Conservation (phyloP, 2,797 vertebrate genomes). For the Bufotes viridis region DNA sequence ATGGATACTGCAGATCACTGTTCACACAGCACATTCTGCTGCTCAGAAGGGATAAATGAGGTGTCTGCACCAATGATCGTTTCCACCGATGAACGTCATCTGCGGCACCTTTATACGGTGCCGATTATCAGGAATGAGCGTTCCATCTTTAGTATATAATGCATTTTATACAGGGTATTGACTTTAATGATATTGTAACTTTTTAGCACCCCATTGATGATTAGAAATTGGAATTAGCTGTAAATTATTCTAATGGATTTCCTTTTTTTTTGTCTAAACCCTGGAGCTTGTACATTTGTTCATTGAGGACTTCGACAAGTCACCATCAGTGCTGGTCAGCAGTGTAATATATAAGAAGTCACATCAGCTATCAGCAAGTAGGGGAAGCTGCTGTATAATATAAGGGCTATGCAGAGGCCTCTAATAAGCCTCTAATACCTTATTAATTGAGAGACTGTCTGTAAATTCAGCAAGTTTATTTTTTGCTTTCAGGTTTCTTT, state of each 20-base stretch:
- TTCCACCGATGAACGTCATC: too few relatives aligned
- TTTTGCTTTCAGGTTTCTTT: conserved; percentile 23
- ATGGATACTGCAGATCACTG: too few relatives aligned
- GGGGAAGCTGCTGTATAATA: not conserved
- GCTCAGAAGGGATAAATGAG: too few relatives aligned
- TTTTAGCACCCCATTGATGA: not conserved
- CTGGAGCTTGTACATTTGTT: not conserved
- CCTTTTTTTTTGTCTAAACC: not conserved
- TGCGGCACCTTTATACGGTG: too few relatives aligned
- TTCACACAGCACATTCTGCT: too few relatives aligned
- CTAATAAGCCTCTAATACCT: not conserved
- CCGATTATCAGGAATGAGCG: too few relatives aligned
- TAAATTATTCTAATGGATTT: not conserved
- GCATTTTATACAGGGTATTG: not conserved
- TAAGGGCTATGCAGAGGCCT: not conserved
- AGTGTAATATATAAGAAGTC: not conserved
- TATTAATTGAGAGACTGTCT: not conserved
- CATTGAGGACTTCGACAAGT: not conserved
- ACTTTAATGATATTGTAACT: not conserved
- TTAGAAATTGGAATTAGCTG: not conserved
- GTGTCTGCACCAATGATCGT: too few relatives aligned
- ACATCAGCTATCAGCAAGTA: not conserved
- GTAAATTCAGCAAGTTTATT: not conserved
- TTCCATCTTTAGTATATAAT: not conserved
- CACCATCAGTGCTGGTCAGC: not conserved